Evolutionary conservation across 2,888 invertebrate genomes (phyloP), one percentile per base, ranked within the genome.

Genomic region (Andrena praecox): DNA sequence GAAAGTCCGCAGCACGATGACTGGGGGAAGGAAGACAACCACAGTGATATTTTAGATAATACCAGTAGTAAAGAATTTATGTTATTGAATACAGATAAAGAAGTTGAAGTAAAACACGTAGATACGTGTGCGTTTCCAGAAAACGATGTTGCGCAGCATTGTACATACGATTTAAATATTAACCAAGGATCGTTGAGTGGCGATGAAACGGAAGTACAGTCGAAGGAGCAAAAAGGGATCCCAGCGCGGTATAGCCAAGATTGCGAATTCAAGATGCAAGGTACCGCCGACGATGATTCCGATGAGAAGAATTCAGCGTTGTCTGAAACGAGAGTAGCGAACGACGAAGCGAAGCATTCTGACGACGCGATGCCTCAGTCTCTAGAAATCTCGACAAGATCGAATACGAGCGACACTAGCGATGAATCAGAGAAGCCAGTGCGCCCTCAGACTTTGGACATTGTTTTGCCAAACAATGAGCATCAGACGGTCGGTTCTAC

Each of bases 371-470:
- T 64, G 67, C 42, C 82, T 56, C 78, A 77, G 33, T 70, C 64
- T 48, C 70, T 69, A 16, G 85, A 90, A 50, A 29, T 64, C 50
- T 75, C 78, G 24, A 20, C 24, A n/a, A 84, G 75, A 62, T 82
- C 89, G 54, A 85, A 85, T 74, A 29, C 80, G 16, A 78, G 63
- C 52, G 89, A 90, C 73, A 83, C 77, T 33, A 89, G 86, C 60
- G 91, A 90, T 27, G 91, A 91, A 81, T 76, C 69, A 8, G 92
- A 92, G 8, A 90, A 91, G 74, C 92, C 92, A 2, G 35, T 85
- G 0, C 90, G 94, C 60, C 94, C 94, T 6, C 93, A 93, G 85
- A 93, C 93, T 33, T 87, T 94, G 35, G 90, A 93, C 72, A 92
- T 94, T 72, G 89, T 91, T 76, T 89, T 91, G 6, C 80, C 92